Evolutionary conservation across 2,888 invertebrate genomes (phyloP).

Genomic region (Barypeithes pellucidus): DNA sequence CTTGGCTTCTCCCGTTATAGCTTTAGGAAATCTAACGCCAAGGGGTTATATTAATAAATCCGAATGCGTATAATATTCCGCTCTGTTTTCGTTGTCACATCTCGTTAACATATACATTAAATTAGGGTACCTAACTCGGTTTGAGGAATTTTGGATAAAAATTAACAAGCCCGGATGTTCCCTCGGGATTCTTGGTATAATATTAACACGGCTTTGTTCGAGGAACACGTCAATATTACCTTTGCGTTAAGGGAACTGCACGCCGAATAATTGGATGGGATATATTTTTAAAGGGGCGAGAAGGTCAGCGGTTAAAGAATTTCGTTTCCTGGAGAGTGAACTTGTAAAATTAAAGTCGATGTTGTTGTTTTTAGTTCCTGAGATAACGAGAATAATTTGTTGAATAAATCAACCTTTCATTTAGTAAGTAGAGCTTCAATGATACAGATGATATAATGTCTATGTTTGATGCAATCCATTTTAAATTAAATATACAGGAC

Average conservation of each 20-base stretch:
- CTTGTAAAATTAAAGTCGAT: neutral
- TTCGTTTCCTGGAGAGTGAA: neutral
- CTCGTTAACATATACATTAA: conserved; percentile 33
- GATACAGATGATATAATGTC: no score
- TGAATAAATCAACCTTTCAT: no score
- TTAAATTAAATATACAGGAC: no score
- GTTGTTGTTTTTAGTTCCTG: no score
- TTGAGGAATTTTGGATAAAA: conserved; percentile 26
- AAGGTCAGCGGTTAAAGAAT: neutral
- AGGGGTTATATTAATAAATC: conserved; percentile 35
- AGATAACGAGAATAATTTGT: no score
- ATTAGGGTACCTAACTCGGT: conserved; percentile 21
- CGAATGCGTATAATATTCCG: conserved; percentile 35
- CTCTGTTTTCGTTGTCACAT: conserved; percentile 36
- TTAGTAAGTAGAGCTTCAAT: no score
- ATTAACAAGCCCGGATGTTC: conserved; percentile 17
- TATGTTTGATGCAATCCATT: no score
- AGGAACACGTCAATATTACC: conserved; percentile 18
- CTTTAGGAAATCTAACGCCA: conserved; percentile 29
- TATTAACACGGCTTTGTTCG: conserved; percentile 20
- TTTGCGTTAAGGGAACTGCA: conserved; percentile 6
- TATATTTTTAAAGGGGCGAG: neutral
- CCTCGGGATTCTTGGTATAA: conserved; percentile 5
- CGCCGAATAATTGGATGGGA: neutral
- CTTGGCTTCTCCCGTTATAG: conserved; percentile 32